These are phyloP conservation scores for Galleria mellonella DNA, from an alignment of 1,140 invertebrate genomes.

Conservation along the genomic window DNA sequence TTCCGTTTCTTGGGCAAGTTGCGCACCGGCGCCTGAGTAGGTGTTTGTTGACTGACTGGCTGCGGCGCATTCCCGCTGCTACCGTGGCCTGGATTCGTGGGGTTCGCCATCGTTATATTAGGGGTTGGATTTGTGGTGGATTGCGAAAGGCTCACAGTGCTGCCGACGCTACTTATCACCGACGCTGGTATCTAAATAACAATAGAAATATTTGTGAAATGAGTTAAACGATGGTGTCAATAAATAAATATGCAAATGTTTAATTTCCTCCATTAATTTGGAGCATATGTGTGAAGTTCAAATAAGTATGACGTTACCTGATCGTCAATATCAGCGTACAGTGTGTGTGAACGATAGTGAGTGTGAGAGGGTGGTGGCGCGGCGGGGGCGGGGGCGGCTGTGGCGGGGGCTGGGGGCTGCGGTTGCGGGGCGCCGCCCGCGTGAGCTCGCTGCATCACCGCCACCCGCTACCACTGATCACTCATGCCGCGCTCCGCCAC, in stretches of 20 bases:
- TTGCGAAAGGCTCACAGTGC: constrained; percentile 67
- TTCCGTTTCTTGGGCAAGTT: constrained; percentile 93
- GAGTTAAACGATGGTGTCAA: too few relatives aligned
- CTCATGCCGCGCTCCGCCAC: constrained; percentile 34
- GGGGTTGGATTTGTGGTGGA: constrained; percentile 45
- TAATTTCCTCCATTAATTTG: too few relatives aligned
- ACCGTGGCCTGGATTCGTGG: constrained; percentile 50
- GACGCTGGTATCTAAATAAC: constrained; percentile 69
- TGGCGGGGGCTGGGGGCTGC: constrained; percentile 40
- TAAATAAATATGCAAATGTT: too few relatives aligned
- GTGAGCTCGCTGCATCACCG: constrained; percentile 65
- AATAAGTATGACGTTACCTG: constrained; percentile 34
- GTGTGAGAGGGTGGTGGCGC: constrained; percentile 13
- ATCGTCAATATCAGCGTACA: constrained; percentile 67
- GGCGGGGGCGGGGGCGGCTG: constrained; percentile 12
- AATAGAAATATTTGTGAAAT: too few relatives aligned
- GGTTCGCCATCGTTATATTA: constrained; percentile 66
- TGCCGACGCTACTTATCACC: constrained; percentile 72
- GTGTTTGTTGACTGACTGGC: constrained; percentile 41
- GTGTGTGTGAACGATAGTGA: constrained; percentile 40
- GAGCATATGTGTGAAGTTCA: background rate
- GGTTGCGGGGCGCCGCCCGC: constrained; percentile 61
- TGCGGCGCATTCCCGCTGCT: constrained; percentile 40
- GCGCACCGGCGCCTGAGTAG: constrained; percentile 71
- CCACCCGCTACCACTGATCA: constrained; percentile 56